Percentiles rank a stretch among this genome's conserved stretches.
Evolutionary conservation across 2,113 vertebrate species (phyloP).

Genomic region (Castor canadensis): DNA sequence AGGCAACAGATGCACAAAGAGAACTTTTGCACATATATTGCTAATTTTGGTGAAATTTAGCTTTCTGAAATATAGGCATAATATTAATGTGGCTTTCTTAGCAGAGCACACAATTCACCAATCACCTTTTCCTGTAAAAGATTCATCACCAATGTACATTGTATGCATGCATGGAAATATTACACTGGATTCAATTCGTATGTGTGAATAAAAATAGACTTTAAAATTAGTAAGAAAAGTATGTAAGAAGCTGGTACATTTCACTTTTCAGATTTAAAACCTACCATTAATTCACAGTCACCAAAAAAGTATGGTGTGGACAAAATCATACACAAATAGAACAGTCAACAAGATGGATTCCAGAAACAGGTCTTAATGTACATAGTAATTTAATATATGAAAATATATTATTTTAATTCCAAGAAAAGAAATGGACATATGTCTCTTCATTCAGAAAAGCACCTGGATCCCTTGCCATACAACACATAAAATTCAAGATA

Average conservation of each 20-base stretch:
- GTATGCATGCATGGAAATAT: not conserved
- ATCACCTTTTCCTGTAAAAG: not conserved
- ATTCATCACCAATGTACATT: not conserved
- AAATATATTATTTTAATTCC: not conserved
- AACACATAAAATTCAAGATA: not conserved
- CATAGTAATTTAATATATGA: not conserved
- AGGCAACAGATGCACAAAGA: not conserved
- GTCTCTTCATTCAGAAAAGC: not conserved
- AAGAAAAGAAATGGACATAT: not conserved
- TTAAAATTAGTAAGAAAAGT: not conserved
- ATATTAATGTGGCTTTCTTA: not conserved
- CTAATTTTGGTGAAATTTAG: not conserved
- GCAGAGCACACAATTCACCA: not conserved
- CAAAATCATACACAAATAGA: not conserved
- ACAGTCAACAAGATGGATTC: not conserved
- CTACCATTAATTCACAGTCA: not conserved
- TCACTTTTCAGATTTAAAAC: not conserved
- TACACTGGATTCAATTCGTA: not conserved
- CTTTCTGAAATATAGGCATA: not conserved
- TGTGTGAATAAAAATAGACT: not conserved
- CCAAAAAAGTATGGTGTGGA: not conserved
- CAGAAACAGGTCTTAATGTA: not conserved
- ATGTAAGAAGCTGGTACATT: not conserved
- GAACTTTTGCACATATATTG: not conserved
- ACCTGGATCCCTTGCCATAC: not conserved